Evolutionary conservation across 2,113 vertebrate genomes (phyloP), one percentile per base, ranked within the genome.

Genomic region (Todiramphus saurophagus): DNA sequence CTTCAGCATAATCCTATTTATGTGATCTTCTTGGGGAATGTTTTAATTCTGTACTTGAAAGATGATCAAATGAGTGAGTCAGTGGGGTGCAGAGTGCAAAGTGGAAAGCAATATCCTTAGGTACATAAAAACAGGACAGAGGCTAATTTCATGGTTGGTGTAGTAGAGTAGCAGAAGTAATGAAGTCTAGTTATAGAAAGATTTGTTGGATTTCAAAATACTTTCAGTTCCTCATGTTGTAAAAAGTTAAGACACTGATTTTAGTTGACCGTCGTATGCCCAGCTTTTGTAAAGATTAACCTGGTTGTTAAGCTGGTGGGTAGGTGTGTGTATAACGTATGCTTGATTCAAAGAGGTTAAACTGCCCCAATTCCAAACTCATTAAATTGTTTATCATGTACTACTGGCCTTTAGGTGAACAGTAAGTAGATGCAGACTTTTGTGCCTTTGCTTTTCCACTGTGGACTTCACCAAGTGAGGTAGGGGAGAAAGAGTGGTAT

Each of bases 11-110:
- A 68, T 91, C 50, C 41, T 66, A 3, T 94, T 88, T 90, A 25
- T 94, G 25, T 63, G 44, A 82, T 93, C 64, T 91, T 7, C 50
- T 77, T 10, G 16, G 66, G 87, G 63, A 67, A 27, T 73, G 16
- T 85, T 93, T 95, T 81, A 12, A 31, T 74, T 90, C 70, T 90
- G 43, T 87, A 44, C 46, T 84, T 58, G 70, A 69, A 89, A 75
- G 43, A 31, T 63, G 39, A 83, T 83, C 60, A 82, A 81, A 88
- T 88, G 82, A 83, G 31, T 44, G 31, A 90, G 85, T 78, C 74
- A 86, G 70, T 80, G 67, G 59, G 30, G 28, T 80, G 48, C 48
- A 27, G 16, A 63, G 46, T 78, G 78, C 68, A 78, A 83, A 89
- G 44, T 3, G 23, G 31, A 93, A 93, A 83, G 35, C 70, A 81